phyloP scores from a whole-genome alignment of 2,797 vertebrate genomes.

The Harpia harpyja region DNA sequence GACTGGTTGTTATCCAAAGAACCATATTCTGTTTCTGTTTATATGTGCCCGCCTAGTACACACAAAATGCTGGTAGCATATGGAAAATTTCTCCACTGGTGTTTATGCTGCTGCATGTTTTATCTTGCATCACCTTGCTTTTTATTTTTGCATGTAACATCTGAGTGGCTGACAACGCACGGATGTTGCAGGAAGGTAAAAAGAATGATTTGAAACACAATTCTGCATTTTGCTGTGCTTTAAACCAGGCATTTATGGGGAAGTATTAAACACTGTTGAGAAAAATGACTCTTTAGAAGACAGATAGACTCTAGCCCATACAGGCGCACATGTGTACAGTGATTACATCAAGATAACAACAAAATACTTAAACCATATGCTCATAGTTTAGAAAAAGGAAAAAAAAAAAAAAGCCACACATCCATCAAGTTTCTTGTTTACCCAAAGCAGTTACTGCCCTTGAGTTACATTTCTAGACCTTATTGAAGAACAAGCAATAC shows the following conservation, averaged over 20 bases:
- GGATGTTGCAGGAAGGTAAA: background rate
- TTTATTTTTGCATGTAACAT: conserved; percentile 9
- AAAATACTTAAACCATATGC: background rate
- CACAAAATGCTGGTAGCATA: background rate
- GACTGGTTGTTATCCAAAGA: background rate
- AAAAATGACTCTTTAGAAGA: background rate
- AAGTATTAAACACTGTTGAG: background rate
- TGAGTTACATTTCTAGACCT: conserved; percentile 71
- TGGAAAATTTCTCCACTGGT: background rate
- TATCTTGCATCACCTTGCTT: background rate
- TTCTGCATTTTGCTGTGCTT: background rate
- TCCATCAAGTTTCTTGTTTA: conserved; percentile 40
- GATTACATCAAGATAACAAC: background rate
- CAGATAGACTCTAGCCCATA: background rate
- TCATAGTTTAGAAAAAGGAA: background rate
- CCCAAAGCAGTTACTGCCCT: conserved; percentile 60
- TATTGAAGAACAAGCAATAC: conserved; percentile 72
- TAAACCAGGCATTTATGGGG: background rate
- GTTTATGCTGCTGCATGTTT: background rate
- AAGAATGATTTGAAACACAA: background rate
- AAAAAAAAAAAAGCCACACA: background rate
- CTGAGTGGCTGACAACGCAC: background rate
- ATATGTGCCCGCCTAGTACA: background rate
- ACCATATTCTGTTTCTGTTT: background rate
- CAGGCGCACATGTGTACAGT: background rate